Base-by-base conservation (phyloP, 2,113 vertebrate genomes). In the Datnioides undecimradiatus region DNA sequence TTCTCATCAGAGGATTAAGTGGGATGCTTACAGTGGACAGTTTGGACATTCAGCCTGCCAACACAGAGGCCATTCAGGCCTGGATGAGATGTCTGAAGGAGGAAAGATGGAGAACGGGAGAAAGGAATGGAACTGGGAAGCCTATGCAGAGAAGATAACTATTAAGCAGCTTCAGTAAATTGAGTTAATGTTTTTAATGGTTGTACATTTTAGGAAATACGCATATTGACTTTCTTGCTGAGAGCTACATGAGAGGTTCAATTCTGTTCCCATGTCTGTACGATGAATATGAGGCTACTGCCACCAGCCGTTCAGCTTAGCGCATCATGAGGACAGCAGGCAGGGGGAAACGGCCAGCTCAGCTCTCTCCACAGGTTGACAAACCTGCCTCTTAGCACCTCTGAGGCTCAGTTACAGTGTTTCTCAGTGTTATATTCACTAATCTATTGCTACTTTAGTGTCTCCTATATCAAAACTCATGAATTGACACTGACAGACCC, bases 1-100 rank as follows among this genome's bases (percentile, higher is more conserved):
- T 74, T 78, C 36, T 80, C 85, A 91, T 91, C 82, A 87, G 48
- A 78, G 75, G 88, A 89, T 90, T 88, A 86, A 87, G 81, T 69
- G 66, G 67, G 59, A 71, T 25, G 57, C 19, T 72, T 67, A 23
- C 72, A 76, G 72, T 25, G 71, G 82, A 82, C 65, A 71, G 68
- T 74, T 79, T 83, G 73, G 68, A 82, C 36, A 36, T 79, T 17
- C 41, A 72, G 64, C 46, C 55, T 73, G 65, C 82, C 59, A 79
- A 16, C n/a, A 33, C 48, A 5, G 51, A 51, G 25, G 21, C 68
- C 59, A 66, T 75, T 33, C 46, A 27, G 49, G 54, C 27, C 29
- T 54, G 62, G 25, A 57, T 64, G 45, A 70, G 23, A 36, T 51
- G 59, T 73, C 8, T 27, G 51, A 75, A 21, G 21, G 19, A 25